Evolutionary conservation across 2,888 invertebrate genomes (phyloP).

Genomic region (Cheilosia vulpina): DNA sequence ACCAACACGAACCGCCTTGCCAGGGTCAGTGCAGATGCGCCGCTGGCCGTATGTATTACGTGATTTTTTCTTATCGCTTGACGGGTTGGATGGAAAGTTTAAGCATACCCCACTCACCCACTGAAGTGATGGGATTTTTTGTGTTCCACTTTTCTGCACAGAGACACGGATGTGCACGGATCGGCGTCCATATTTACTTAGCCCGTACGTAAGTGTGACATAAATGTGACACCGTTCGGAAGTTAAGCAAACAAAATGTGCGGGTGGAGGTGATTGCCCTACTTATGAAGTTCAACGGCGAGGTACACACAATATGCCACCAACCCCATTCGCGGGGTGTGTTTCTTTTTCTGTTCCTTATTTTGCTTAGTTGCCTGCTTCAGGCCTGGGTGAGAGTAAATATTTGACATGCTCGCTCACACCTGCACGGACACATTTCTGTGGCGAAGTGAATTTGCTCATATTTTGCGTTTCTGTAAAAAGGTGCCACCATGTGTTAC

Average conservation of each 20-base stretch:
- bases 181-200: too few relatives aligned
- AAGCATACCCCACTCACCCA: not conserved
- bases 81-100: not conserved
- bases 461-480: not conserved
- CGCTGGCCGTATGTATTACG: not conserved
- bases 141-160: not conserved
- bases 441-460: not conserved
- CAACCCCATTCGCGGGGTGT: slow-evolving; percentile 21
- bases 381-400: slow-evolving; percentile 29
- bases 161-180: not conserved
- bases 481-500: slow-evolving; percentile 31
- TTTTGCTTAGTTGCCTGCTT: slow-evolving; percentile 9
- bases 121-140: not conserved
- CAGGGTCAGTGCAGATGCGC: slow-evolving; percentile 7
- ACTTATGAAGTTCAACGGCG: slow-evolving; percentile 30
- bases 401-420: slow-evolving; percentile 39
- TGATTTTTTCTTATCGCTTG: not conserved
- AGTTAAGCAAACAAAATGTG: slow-evolving; percentile 15
- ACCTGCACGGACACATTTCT: not conserved
- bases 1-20: slow-evolving; percentile 7
- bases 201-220: slow-evolving; percentile 12
- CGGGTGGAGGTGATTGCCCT: slow-evolving; percentile 45
- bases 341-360: not conserved
- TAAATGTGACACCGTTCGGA: slow-evolving; percentile 21
- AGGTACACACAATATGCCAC: slow-evolving; percentile 5